phyloP scores from a whole-genome alignment of 2,113 vertebrate species.

The Uropsilus gracilis region DNA sequence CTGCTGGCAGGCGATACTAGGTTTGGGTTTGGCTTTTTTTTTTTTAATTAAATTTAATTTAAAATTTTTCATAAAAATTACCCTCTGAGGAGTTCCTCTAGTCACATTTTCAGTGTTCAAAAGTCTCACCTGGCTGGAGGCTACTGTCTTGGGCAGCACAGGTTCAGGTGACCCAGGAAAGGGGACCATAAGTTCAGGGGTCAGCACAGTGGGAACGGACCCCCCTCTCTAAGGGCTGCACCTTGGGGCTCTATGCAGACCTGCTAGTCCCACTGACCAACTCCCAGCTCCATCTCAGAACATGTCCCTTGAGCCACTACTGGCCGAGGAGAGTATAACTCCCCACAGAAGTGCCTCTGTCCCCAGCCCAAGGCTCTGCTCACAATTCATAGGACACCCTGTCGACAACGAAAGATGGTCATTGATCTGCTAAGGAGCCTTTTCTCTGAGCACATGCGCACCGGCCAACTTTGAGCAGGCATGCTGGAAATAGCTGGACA shows the following conservation, averaged over 20 bases:
- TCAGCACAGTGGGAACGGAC: neutral
- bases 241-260: neutral
- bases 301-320: neutral
- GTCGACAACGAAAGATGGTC: neutral
- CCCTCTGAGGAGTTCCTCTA: neutral
- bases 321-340: neutral
- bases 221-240: neutral
- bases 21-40: neutral
- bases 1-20: neutral
- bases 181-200: neutral
- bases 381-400: neutral
- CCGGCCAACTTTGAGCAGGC: neutral
- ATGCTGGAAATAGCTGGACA: neutral
- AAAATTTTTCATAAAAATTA: neutral
- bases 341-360: neutral
- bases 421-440: neutral
- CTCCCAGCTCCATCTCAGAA: neutral
- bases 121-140: neutral
- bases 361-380: neutral
- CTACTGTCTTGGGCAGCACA: rapidly evolving
- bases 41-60: conserved; percentile 9
- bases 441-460: neutral
- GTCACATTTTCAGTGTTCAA: neutral
- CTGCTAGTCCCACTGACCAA: neutral
- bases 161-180: neutral